Evolutionary conservation across 2,113 vertebrate species (phyloP).

Genomic region (Salvelinus sp.): DNA sequence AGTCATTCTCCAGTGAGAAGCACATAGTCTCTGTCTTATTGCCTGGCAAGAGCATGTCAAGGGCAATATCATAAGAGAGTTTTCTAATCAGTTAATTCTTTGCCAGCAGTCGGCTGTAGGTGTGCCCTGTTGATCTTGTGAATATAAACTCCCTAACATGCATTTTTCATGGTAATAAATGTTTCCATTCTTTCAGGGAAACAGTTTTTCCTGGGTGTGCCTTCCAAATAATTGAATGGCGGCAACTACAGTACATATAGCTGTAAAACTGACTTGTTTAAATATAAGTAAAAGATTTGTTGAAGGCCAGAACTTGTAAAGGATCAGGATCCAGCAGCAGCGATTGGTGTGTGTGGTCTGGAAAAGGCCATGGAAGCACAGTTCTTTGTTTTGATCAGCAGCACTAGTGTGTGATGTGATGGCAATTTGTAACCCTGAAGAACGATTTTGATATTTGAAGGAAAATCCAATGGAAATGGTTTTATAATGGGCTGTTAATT

Average conservation of each 20-base stretch:
- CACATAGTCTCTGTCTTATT: neutral
- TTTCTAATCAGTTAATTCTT: constrained; percentile 6
- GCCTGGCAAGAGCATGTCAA: constrained; percentile 5
- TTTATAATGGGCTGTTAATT: neutral
- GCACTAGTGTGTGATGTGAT: neutral
- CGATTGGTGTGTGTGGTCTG: neutral
- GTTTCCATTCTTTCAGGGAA: neutral
- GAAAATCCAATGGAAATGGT: neutral
- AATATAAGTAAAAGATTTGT: neutral
- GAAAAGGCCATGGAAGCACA: neutral
- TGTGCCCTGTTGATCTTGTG: neutral
- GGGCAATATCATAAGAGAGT: neutral
- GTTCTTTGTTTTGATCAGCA: neutral
- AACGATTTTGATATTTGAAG: neutral
- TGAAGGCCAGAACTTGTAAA: neutral
- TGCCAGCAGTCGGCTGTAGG: neutral
- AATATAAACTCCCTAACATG: neutral
- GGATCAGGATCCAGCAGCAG: neutral
- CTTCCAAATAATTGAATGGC: neutral
- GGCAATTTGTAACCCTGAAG: neutral
- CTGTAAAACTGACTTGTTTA: neutral
- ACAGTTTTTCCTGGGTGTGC: neutral
- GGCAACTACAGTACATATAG: neutral
- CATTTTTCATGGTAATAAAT: neutral
- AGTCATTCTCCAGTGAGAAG: neutral